These are phyloP conservation scores for Vombatus ursinus DNA, from an alignment of 2,113 vertebrate species.

Conservation along the genomic window DNA sequence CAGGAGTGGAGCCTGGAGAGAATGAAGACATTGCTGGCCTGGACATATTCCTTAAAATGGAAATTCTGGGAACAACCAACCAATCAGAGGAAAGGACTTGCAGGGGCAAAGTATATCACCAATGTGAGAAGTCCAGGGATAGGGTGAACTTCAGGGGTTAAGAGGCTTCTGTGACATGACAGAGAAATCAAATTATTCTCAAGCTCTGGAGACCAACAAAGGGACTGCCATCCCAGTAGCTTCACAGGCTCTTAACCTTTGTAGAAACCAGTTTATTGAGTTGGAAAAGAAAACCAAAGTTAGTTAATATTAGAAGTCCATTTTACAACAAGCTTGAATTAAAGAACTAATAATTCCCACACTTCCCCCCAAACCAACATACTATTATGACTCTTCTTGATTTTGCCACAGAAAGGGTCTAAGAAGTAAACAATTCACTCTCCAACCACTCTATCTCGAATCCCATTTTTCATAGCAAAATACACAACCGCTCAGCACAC, in stretches of 20 bases:
- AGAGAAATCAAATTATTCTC: neutral
- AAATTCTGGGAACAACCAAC: neutral
- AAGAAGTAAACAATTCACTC: neutral
- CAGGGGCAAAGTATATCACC: neutral
- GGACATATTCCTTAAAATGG: neutral
- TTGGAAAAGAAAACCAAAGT: slow-evolving; percentile 28
- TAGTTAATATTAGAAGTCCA: slow-evolving; percentile 2
- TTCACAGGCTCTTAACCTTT: neutral
- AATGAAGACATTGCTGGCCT: neutral
- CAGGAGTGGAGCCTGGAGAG: neutral
- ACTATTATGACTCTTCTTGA: neutral
- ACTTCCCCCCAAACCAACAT: neutral
- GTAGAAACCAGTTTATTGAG: slow-evolving; percentile 10
- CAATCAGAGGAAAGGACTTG: neutral
- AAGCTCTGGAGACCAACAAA: neutral
- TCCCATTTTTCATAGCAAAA: neutral
- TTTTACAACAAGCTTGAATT: neutral
- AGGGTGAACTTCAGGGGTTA: neutral
- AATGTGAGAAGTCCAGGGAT: neutral
- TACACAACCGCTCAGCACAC: neutral
- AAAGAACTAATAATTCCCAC: slow-evolving; percentile 37
- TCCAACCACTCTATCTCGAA: slow-evolving; percentile 4
- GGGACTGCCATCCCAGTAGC: neutral
- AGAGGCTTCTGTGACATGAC: neutral
- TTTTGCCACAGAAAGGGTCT: neutral